Percentiles rank a stretch among this genome's conserved stretches.
phyloP scores from a whole-genome alignment of 2,888 invertebrate genomes.

The Polyploca ridens region DNA sequence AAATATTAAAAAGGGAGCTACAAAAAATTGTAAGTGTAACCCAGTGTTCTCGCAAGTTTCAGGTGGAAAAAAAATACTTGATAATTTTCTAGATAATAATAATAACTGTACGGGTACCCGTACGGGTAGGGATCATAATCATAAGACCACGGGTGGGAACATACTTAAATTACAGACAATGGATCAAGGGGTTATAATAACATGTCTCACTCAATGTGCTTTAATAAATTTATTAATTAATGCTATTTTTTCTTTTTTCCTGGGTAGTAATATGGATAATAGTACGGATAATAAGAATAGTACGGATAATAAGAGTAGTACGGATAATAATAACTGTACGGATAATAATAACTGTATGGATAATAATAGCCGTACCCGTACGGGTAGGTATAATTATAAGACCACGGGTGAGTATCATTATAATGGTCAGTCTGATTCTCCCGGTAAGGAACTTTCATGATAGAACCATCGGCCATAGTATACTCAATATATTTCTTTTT shows the following conservation, averaged over 20 bases:
- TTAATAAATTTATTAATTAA: background rate
- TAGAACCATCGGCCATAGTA: background rate
- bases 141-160: too few relatives aligned
- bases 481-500: background rate
- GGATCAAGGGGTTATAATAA: background rate
- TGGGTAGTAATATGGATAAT: slow-evolving; percentile 8
- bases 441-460: too few relatives aligned
- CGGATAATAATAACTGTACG: slow-evolving; percentile 32
- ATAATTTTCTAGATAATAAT: too few relatives aligned
- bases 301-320: slow-evolving; percentile 22
- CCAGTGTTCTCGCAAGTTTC: too few relatives aligned
- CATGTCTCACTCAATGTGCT: background rate
- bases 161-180: too few relatives aligned
- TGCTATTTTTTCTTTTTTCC: background rate
- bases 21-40: too few relatives aligned
- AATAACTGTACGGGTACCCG: too few relatives aligned
- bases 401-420: background rate
- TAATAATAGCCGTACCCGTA: slow-evolving; percentile 20
- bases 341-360: slow-evolving; percentile 22
- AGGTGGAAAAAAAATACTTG: too few relatives aligned
- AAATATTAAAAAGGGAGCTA: too few relatives aligned
- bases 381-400: background rate
- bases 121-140: too few relatives aligned
- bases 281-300: slow-evolving; percentile 4
- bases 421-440: too few relatives aligned